Percentiles rank a stretch among this genome's conserved stretches.
phyloP scores from a whole-genome alignment of 2,888 invertebrate species.

The Palloptera scutellata region DNA sequence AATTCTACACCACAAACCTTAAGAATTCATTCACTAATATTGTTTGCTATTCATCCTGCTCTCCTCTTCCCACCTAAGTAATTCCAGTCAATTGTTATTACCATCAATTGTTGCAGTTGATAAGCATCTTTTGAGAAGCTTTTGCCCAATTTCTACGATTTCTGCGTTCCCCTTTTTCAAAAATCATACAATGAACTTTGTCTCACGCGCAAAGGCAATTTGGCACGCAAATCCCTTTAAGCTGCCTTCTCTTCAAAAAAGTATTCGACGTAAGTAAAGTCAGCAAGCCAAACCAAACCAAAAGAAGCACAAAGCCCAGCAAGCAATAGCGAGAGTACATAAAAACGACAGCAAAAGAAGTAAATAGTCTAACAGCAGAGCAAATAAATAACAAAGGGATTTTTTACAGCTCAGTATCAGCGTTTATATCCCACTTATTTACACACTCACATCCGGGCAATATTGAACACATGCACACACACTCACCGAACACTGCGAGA shows the following conservation, averaged over 20 bases:
- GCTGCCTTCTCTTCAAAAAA: slow-evolving; percentile 40
- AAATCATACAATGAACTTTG: neutral
- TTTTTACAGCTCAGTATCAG: slow-evolving; percentile 30
- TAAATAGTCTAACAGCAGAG: slow-evolving; percentile 39
- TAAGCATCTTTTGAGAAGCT: neutral
- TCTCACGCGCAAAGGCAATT: slow-evolving; percentile 52
- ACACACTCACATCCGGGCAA: too few relatives aligned
- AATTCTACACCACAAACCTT: neutral
- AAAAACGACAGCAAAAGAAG: too few relatives aligned
- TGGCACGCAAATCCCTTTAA: slow-evolving; percentile 56
- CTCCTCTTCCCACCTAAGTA: slow-evolving; percentile 8
- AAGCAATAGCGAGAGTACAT: slow-evolving; percentile 34
- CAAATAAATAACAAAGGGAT: slow-evolving; percentile 44
- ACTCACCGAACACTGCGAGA: slow-evolving; percentile 15
- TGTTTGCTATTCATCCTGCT: neutral
- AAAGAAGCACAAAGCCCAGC: neutral
- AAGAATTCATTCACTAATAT: too few relatives aligned
- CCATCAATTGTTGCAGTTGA: neutral
- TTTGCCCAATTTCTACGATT: too few relatives aligned
- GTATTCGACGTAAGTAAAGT: slow-evolving; percentile 54
- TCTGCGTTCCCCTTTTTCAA: neutral
- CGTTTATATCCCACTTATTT: too few relatives aligned
- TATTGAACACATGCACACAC: too few relatives aligned
- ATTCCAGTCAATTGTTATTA: slow-evolving; percentile 11
- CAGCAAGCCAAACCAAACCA: slow-evolving; percentile 22